A percentile compares a stretch with the other conserved stretches of the same genome.
Evolutionary conservation across 2,888 invertebrate genomes (phyloP).

Genomic region (Eumerus sabulonum): DNA sequence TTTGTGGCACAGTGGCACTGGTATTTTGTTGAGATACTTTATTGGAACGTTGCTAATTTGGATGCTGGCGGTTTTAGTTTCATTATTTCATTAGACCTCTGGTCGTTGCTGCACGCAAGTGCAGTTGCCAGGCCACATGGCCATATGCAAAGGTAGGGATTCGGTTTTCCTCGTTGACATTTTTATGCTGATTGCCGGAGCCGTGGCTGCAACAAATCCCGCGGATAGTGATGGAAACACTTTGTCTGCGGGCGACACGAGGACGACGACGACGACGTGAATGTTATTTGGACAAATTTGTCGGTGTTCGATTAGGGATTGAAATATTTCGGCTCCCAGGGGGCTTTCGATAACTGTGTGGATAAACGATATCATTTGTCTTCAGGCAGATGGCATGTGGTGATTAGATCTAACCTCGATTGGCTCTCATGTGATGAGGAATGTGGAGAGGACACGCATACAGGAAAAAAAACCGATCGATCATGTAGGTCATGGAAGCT

Average conservation of each 20-base stretch:
- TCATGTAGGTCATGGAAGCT: no score
- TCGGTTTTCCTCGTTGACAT: constrained; percentile 26
- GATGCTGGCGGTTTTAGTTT: constrained; percentile 38
- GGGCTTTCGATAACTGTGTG: neutral
- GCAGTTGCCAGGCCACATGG: constrained; percentile 29
- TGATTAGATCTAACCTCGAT: no score
- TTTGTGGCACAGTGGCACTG: neutral
- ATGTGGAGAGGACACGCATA: no score
- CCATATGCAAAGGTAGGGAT: constrained; percentile 33
- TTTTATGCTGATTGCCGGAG: constrained; percentile 40
- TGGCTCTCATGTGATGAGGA: no score
- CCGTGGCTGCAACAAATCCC: neutral
- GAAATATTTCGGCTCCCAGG: neutral
- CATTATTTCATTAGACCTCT: constrained; percentile 37
- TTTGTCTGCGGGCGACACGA: neutral
- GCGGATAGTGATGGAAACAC: neutral
- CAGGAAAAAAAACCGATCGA: no score
- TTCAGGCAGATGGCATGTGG: neutral
- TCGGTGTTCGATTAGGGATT: constrained; percentile 13
- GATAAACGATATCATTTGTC: constrained; percentile 11
- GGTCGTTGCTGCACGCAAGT: constrained; percentile 39
- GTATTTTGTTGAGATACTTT: constrained; percentile 30
- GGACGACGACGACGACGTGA: neutral
- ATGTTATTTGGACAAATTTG: constrained; percentile 43
- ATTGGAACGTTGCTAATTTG: constrained; percentile 38